Evolutionary conservation across 2,113 vertebrate species (phyloP).

Genomic region (Entosphenus tridentatus): DNA sequence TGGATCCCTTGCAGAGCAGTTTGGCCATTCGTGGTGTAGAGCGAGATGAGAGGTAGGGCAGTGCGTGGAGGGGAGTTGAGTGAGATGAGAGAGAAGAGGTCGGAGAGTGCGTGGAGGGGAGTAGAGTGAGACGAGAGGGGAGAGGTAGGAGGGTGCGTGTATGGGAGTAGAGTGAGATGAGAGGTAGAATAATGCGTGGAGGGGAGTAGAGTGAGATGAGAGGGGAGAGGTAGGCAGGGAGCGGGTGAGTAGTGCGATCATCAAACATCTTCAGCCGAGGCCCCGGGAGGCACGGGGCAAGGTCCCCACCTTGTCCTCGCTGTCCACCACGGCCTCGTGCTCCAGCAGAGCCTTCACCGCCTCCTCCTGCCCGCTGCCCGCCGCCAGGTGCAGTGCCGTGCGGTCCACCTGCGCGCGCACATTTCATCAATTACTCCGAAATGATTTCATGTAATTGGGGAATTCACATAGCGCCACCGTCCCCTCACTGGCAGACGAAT

Average conservation of each 20-base stretch:
- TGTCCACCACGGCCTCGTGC: conserved; percentile 30
- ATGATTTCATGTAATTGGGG: too few relatives aligned
- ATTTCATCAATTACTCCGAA: too few relatives aligned
- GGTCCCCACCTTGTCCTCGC: conserved; percentile 31
- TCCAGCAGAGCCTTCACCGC: conserved; percentile 46
- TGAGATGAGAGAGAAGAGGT: neutral
- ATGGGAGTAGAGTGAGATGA: neutral
- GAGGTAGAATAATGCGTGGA: neutral
- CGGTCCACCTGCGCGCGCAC: conserved; percentile 26
- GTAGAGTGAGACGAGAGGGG: neutral
- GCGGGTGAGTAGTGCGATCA: neutral
- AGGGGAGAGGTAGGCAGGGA: neutral
- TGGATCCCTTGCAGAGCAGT: too few relatives aligned
- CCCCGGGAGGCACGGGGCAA: too few relatives aligned
- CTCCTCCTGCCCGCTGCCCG: conserved; percentile 33
- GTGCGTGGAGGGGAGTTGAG: neutral
- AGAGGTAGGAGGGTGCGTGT: neutral
- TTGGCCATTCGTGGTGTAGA: neutral
- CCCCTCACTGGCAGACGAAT: too few relatives aligned
- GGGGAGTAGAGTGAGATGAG: neutral
- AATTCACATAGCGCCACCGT: too few relatives aligned
- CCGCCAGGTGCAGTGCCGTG: conserved; percentile 60
- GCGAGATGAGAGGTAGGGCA: neutral
- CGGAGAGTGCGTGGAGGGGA: neutral
- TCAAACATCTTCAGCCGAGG: too few relatives aligned